Conservation (phyloP, 2,113 vertebrate genomes). For the Lepisosteus oculatus region DNA sequence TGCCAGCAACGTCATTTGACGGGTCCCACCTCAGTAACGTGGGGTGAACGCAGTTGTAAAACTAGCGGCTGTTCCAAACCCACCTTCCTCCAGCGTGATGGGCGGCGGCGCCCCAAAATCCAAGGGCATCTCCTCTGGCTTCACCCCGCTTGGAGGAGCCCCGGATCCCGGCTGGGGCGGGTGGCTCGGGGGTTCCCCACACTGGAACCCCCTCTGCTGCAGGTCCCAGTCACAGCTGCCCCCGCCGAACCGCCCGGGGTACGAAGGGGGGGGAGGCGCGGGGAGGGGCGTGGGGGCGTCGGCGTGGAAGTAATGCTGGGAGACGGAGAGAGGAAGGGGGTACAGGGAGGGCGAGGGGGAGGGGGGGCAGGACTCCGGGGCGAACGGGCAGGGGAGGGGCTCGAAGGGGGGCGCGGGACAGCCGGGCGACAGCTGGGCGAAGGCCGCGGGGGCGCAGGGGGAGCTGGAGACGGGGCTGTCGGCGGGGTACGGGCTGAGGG, state of each 20-base stretch:
- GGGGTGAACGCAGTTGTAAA: too few species aligned
- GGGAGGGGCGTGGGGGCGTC: slow-evolving; percentile 52
- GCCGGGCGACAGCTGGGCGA: slow-evolving; percentile 45
- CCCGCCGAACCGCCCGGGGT: slow-evolving; percentile 52
- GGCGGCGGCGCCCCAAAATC: slow-evolving; percentile 54
- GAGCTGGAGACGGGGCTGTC: neutral
- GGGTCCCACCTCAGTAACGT: too few species aligned
- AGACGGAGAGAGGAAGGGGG: slow-evolving; percentile 63
- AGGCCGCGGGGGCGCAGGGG: neutral
- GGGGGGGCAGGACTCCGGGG: slow-evolving; percentile 14
- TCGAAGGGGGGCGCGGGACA: slow-evolving; percentile 39
- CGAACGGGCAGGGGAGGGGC: neutral
- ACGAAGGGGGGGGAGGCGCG: slow-evolving; percentile 46
- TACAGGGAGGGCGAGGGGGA: slow-evolving; percentile 56
- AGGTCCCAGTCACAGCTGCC: slow-evolving; percentile 47
- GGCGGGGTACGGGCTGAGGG: neutral
- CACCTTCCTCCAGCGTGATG: slow-evolving; percentile 74
- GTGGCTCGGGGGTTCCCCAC: slow-evolving; percentile 25
- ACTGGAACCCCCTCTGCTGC: slow-evolving; percentile 57
- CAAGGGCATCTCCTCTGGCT: slow-evolving; percentile 57
- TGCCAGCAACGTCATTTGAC: too few species aligned
- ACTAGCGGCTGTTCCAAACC: slow-evolving; percentile 14
- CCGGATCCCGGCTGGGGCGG: slow-evolving; percentile 43
- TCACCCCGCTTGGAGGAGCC: slow-evolving; percentile 24
- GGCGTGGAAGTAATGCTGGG: slow-evolving; percentile 56